Percentiles rank a stretch among this genome's conserved stretches.
Conservation (phyloP, 2,888 invertebrate species). For the Megamerina dolium region DNA sequence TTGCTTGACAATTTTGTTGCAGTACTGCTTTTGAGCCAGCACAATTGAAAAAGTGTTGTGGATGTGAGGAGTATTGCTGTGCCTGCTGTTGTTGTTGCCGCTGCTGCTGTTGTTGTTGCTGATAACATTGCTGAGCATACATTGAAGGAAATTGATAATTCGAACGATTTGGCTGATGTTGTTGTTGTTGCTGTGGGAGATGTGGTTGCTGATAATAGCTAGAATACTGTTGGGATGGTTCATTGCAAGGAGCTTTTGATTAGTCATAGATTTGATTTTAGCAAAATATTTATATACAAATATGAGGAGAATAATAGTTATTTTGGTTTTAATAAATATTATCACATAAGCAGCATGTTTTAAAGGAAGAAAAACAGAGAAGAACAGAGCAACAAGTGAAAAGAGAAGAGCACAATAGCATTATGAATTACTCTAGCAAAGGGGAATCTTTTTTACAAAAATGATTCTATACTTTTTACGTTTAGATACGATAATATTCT, state of each 20-base stretch:
- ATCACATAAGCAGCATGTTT: conserved; percentile 29
- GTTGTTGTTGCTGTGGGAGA: conserved; percentile 14
- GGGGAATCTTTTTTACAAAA: too few relatives aligned
- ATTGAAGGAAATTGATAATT: conserved; percentile 22
- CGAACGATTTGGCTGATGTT: background rate
- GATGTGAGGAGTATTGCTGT: conserved; percentile 16
- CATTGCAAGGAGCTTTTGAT: conserved; percentile 35
- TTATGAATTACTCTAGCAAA: background rate
- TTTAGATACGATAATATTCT: background rate
- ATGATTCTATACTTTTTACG: too few relatives aligned
- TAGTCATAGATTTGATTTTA: conserved; percentile 21
- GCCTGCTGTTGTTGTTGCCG: conserved; percentile 5
- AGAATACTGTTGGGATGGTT: conserved; percentile 24
- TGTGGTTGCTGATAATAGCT: conserved; percentile 12
- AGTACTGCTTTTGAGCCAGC: conserved; percentile 48
- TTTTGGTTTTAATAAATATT: too few relatives aligned
- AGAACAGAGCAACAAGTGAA: conserved; percentile 14
- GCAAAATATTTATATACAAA: too few relatives aligned
- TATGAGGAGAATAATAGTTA: too few relatives aligned
- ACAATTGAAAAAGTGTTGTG: conserved; percentile 45
- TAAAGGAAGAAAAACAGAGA: conserved; percentile 15
- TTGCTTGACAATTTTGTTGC: conserved; percentile 48
- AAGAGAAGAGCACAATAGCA: conserved; percentile 15
- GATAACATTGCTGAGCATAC: conserved; percentile 16
- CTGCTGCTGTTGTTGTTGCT: conserved; percentile 15